Conservation (phyloP, 2,888 invertebrate genomes). For the Subacronicta megacephala region DNA sequence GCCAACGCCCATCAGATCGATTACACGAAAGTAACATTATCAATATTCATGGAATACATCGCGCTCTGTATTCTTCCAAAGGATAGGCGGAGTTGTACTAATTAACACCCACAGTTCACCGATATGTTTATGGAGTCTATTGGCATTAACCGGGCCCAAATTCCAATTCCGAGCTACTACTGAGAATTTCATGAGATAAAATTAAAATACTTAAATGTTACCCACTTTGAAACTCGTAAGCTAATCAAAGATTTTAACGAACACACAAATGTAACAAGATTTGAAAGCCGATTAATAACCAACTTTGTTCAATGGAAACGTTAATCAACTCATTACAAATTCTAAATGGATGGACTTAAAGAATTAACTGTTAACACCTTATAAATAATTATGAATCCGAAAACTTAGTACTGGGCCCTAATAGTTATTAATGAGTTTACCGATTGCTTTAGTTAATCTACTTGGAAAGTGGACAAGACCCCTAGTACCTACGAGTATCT, state of each 20-base stretch:
- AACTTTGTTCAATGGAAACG: slow-evolving; percentile 40
- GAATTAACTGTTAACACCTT: slow-evolving; percentile 68
- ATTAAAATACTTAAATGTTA: slow-evolving; percentile 5
- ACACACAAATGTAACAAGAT: slow-evolving; percentile 38
- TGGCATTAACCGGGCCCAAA: no score
- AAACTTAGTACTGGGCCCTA: slow-evolving; percentile 56
- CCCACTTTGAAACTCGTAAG: slow-evolving; percentile 15
- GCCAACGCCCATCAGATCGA: no score
- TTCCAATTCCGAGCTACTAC: no score
- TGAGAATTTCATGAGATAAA: no score
- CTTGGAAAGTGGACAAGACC: slow-evolving; percentile 72
- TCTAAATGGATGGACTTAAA: slow-evolving; percentile 60
- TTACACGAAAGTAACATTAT: no score
- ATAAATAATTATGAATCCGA: slow-evolving; percentile 69
- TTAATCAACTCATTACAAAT: slow-evolving; percentile 52
- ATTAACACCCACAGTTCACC: no score
- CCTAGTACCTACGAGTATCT: slow-evolving; percentile 55
- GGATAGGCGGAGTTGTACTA: no score
- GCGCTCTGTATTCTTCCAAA: no score
- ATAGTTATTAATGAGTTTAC: slow-evolving; percentile 75
- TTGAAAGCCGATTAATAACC: slow-evolving; percentile 59
- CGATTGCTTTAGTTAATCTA: slow-evolving; percentile 74
- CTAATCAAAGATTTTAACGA: slow-evolving; percentile 44
- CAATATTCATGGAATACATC: no score
- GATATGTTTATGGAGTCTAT: no score